phyloP scores from a whole-genome alignment of 2,888 invertebrate species.

The Leptarthrus brevirostris region DNA sequence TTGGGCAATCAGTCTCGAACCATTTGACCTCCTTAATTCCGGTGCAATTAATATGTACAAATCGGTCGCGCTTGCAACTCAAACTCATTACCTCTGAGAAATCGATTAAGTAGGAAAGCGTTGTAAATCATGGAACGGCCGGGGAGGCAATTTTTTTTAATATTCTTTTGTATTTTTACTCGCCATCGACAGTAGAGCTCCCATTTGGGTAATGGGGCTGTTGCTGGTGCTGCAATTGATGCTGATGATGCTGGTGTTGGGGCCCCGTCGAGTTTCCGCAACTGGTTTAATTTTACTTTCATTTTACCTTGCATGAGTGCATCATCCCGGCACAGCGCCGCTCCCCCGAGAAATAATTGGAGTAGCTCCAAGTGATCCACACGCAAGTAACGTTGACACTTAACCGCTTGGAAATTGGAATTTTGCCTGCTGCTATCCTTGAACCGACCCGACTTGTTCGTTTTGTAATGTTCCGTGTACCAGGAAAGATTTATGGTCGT shows the following conservation, averaged over 20 bases:
- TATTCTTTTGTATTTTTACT: neutral
- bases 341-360: constrained; percentile 33
- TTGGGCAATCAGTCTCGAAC: neutral
- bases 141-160: neutral
- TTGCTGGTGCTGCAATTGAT: neutral
- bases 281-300: constrained; percentile 43
- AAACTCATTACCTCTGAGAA: neutral
- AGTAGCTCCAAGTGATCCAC: constrained; percentile 42
- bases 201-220: neutral
- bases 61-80: neutral
- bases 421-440: constrained; percentile 44
- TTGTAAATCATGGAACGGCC: constrained; percentile 11
- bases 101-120: constrained; percentile 36
- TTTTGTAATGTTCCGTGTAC: constrained; percentile 27
- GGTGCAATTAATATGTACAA: neutral
- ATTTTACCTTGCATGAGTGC: constrained; percentile 44
- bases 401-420: constrained; percentile 41
- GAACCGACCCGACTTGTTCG: constrained; percentile 15
- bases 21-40: constrained; percentile 11
- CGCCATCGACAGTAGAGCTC: neutral
- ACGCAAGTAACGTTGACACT: constrained; percentile 39
- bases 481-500: constrained; percentile 36
- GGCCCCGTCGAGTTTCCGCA: neutral
- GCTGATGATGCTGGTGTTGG: no score
- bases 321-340: neutral